A percentile compares a stretch with the other conserved stretches of the same genome.
Conservation (phyloP, 2,113 vertebrate species). For the Tiliqua scincoides region DNA sequence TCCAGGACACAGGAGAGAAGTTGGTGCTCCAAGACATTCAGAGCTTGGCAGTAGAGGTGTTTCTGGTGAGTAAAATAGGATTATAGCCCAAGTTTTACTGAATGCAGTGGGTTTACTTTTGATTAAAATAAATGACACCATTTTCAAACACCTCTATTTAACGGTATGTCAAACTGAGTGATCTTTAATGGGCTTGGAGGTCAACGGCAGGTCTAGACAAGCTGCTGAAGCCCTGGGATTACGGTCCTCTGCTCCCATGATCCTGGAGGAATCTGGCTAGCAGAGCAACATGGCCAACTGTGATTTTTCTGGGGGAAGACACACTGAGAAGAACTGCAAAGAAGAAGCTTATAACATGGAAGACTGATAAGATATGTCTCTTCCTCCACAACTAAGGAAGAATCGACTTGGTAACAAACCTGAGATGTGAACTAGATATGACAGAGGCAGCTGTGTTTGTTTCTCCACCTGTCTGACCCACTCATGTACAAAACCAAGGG, state of each 20-base stretch:
- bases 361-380: not conserved
- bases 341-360: not conserved
- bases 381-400: not conserved
- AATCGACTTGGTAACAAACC: too few relatives aligned
- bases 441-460: too few relatives aligned
- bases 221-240: too few relatives aligned
- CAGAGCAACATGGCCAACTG: not conserved
- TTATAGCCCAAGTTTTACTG: too few relatives aligned
- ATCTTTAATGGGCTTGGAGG: too few relatives aligned
- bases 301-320: not conserved
- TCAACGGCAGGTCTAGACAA: too few relatives aligned
- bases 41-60: not conserved
- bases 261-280: not conserved
- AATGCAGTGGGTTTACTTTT: too few relatives aligned
- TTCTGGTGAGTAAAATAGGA: too few relatives aligned
- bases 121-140: too few relatives aligned
- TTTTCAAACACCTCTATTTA: too few relatives aligned
- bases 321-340: not conserved
- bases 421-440: not conserved
- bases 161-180: too few relatives aligned
- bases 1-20: not conserved
- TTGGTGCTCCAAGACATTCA: not conserved
- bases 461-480: not conserved
- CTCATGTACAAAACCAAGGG: not conserved
- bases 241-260: not conserved